Conservation (phyloP, 2,888 invertebrate species). For the Cheilosia vulpina region DNA sequence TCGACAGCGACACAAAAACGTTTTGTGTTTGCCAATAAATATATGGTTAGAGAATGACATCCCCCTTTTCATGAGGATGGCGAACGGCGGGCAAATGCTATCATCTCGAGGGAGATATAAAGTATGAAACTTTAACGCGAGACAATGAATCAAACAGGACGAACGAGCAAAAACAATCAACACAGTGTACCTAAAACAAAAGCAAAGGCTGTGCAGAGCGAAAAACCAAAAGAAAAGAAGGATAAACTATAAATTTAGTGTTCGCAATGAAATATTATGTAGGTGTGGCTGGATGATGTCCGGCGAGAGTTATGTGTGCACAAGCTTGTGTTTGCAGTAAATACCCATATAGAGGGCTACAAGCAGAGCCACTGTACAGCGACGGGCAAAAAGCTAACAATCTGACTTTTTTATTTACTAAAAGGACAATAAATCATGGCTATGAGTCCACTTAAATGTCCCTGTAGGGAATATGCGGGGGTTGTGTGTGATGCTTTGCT, state of each 20-base stretch:
- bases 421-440: conserved; percentile 73
- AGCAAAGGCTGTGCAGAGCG: conserved; percentile 8
- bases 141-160: conserved; percentile 71
- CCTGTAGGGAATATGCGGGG: conserved; percentile 63
- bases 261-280: conserved; percentile 72
- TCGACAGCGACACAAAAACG: background rate
- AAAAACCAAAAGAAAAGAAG: conserved; percentile 42
- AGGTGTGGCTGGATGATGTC: conserved; percentile 74
- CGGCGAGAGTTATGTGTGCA: conserved; percentile 58
- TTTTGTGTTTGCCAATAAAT: conserved; percentile 22
- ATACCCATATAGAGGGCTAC: conserved; percentile 13
- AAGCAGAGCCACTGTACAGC: conserved; percentile 14
- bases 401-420: conserved; percentile 73
- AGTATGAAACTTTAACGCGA: conserved; percentile 71
- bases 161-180: conserved; percentile 67
- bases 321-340: conserved; percentile 52
- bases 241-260: conserved; percentile 75
- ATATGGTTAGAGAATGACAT: conserved; percentile 12
- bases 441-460: conserved; percentile 71
- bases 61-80: conserved; percentile 17
- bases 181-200: conserved; percentile 41
- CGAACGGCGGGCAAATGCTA: conserved; percentile 19
- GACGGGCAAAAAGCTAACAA: conserved; percentile 51
- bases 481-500: conserved; percentile 66
- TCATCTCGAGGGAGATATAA: conserved; percentile 71